phyloP scores from a whole-genome alignment of 2,113 vertebrate genomes.

The Lepus europaeus region DNA sequence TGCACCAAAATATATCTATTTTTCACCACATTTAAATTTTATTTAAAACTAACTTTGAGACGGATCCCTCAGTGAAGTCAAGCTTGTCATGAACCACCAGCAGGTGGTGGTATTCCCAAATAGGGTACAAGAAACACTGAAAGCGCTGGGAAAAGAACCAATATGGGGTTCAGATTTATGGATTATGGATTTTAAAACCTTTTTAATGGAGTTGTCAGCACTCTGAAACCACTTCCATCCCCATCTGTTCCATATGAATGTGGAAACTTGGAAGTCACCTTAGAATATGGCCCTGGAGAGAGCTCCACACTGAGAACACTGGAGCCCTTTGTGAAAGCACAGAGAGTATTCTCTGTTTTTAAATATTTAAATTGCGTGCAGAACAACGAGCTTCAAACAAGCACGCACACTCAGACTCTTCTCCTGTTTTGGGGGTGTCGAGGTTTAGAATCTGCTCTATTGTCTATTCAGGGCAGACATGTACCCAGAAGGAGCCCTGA shows the following conservation, averaged over 20 bases:
- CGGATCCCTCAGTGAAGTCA: neutral
- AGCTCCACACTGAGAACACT: neutral
- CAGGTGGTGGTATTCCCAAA: constrained; percentile 82
- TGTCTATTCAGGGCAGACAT: constrained; percentile 17
- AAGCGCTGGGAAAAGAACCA: constrained; percentile 48
- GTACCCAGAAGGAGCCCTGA: neutral
- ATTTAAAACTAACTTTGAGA: constrained; percentile 66
- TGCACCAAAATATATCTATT: constrained; percentile 47
- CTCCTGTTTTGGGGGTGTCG: neutral
- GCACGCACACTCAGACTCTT: constrained; percentile 1
- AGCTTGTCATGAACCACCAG: constrained; percentile 58
- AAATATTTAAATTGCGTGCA: constrained; percentile 30
- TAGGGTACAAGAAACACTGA: constrained; percentile 37
- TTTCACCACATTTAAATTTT: constrained; percentile 59
- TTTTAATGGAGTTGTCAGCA: constrained; percentile 77
- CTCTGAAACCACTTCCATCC: constrained; percentile 68
- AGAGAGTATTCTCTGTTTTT: neutral
- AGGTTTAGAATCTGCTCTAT: constrained; percentile 33
- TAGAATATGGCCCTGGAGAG: constrained; percentile 29
- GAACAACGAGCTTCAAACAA: neutral
- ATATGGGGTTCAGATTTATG: constrained; percentile 72
- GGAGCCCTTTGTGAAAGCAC: constrained; percentile 29
- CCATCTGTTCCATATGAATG: constrained; percentile 69
- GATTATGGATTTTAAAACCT: constrained; percentile 68
- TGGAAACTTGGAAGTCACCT: constrained; percentile 66